Evolutionary conservation across 2,888 invertebrate genomes (phyloP).

Genomic region (Noctua fimbriata): DNA sequence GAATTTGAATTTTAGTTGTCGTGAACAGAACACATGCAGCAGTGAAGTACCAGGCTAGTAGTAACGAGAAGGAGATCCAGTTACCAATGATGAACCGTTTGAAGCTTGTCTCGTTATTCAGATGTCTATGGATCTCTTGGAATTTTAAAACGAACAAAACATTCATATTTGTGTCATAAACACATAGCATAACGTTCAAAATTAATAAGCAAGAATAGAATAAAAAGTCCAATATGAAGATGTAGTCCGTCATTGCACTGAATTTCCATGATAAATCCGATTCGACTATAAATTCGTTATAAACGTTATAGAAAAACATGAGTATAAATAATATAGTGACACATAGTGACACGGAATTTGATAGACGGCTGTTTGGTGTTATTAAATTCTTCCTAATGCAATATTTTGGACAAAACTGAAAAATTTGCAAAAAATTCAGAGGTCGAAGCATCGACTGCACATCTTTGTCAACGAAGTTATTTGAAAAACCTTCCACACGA

Average conservation of each 20-base stretch:
- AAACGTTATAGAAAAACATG: not conserved
- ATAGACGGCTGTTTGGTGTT: not conserved
- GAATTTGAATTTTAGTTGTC: not conserved
- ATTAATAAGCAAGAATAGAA: not conserved
- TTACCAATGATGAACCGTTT: constrained; percentile 5
- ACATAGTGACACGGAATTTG: constrained; percentile 12
- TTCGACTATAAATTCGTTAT: not conserved
- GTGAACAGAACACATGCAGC: not conserved
- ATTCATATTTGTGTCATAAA: not conserved
- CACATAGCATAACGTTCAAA: not conserved
- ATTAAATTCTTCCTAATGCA: not conserved
- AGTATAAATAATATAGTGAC: not conserved
- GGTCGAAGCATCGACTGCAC: constrained; percentile 24
- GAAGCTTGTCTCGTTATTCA: not conserved
- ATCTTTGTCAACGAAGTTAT: constrained; percentile 20
- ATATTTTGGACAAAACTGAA: constrained; percentile 25
- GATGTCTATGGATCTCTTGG: constrained; percentile 18
- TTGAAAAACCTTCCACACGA: not conserved
- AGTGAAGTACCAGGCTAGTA: not conserved
- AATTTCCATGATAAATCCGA: not conserved
- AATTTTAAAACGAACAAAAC: constrained; percentile 3
- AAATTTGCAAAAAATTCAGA: constrained; percentile 6
- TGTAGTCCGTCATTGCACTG: not conserved
- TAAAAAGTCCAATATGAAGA: not conserved
- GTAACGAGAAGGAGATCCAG: not conserved